Evolutionary conservation across 2,888 invertebrate genomes (phyloP), one percentile per base, ranked within the genome.

Genomic region (Neria commutata): DNA sequence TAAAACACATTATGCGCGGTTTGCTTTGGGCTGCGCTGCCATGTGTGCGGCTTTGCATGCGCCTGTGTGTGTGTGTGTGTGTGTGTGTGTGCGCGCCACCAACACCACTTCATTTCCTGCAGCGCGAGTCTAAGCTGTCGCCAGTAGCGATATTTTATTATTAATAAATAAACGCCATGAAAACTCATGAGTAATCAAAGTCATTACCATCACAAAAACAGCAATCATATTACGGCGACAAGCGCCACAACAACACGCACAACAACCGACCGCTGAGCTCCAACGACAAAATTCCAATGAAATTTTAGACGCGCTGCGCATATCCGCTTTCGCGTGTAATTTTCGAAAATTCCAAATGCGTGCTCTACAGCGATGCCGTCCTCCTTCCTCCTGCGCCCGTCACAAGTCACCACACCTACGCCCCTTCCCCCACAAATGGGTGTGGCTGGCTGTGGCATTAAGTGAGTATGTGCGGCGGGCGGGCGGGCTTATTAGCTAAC

Each of bases 151-250:
- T 58, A 68, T 73, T 75, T 76, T 76, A 69, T 75, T 73, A 59
- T 56, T 62, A 74, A 75, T 75, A 77, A 76, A 77, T 76, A 72
- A 76, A 70, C 69, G 67, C 70, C 69, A 67, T 69, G 67, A 69
- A 67, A 60, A 69, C 76, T 67, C 72, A 70, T 60, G 71, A 71
- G 72, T 70, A 74, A 75, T 76, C 71, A 72, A 65, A 66, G 67
- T 55, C 51, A 50, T 56, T 17, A n/a, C 16, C 19, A 55, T 55
- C 26, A 25, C 56, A 52, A 26, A 48, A 61, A 53, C 21, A 37
- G 33, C 8, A 34, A 60, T 10, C 47, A 34, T 29, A n/a, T 46
- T 57, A 46, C 6, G 50, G 24, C 34, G 55, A 58, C n/a, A 54
- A 60, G 16, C 24, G 49, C 40, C n/a, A 49, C n/a, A 48, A 19